Percentiles rank a stretch among this genome's conserved stretches.
Conservation (phyloP, 2,797 vertebrate species). For the Alosa sapidissima region DNA sequence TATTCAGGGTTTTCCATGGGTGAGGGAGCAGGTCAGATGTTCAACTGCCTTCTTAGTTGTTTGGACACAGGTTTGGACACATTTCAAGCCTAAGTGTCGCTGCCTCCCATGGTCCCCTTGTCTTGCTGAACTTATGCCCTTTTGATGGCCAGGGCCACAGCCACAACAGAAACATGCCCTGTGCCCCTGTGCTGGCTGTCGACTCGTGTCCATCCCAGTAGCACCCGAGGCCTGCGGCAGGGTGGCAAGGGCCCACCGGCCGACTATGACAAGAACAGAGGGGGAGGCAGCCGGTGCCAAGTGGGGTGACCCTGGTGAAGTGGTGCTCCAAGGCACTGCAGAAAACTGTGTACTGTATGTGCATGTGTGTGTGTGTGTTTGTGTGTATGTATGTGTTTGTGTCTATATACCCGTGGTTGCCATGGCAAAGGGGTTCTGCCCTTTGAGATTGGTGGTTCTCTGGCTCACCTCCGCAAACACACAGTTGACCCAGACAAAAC, state of each 20-base stretch:
- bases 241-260: background rate
- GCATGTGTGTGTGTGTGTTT: constrained; percentile 15
- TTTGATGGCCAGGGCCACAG: background rate
- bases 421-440: background rate
- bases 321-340: background rate
- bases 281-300: background rate
- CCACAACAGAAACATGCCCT: constrained; percentile 14
- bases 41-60: background rate
- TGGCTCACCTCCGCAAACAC: background rate
- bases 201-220: constrained; percentile 24
- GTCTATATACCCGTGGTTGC: background rate
- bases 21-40: background rate
- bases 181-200: constrained; percentile 28
- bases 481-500: background rate
- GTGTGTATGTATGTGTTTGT: background rate
- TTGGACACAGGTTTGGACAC: constrained; percentile 17
- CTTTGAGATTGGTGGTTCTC: background rate
- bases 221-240: constrained; percentile 5
- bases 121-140: constrained; percentile 19
- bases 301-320: constrained; percentile 27
- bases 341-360: constrained; percentile 8
- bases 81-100: constrained; percentile 31
- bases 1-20: background rate
- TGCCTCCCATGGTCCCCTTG: constrained; percentile 19
- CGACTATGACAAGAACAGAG: background rate